Base-by-base conservation (phyloP, 2,888 invertebrate species). In the Frankliniella fusca region DNA sequence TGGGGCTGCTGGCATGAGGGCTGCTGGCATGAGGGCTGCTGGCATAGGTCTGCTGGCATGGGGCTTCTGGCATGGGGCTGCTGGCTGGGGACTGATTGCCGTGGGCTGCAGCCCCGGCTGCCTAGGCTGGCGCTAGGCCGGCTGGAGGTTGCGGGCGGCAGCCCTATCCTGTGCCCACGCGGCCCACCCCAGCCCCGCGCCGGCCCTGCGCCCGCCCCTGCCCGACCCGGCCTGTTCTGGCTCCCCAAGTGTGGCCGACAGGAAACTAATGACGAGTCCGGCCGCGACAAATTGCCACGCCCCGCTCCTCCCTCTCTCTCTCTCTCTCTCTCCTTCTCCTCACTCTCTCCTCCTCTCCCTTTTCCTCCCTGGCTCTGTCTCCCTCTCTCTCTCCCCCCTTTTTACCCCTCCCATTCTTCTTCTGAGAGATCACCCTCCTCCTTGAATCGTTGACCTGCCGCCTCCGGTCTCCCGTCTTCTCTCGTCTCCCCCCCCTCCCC, bases 221-320 rank as follows among this genome's bases (percentile, higher is more conserved):
- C 15, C 54, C 54, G 54, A 11, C 70, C 1, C 70, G 70, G 23
- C 70, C 70, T 54, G 18, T 20, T 54, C 20, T 15, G 54, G 54
- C 70, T 27, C 70, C 70, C 70, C 70, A 76, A 76, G 70, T 76
- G 70, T 76, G 70, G 70, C 70, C 23, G 70, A 76, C 70, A 76
- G 70, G 70, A 76, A 76, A 76, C 70, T 76, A 76, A 76, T 76
- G 70, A 76, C 70, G 27, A 23, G 70, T 76, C 70, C n/a, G 70
- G 70, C 27, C 23, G 23, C 70, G 70, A 76, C 70, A 76, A 76
- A 76, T 76, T 76, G 70, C 27, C 54, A 61, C 20, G 20, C 61
- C 61, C 20, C 61, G 61, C 15, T n/a, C 61, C 18, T 61, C 61
- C 18, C 61, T 61, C 61, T 61, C 61, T 61, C 61, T 61, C 61